Evolutionary conservation across 1,140 invertebrate species (phyloP).

Genomic region (Phymastichus coffea): DNA sequence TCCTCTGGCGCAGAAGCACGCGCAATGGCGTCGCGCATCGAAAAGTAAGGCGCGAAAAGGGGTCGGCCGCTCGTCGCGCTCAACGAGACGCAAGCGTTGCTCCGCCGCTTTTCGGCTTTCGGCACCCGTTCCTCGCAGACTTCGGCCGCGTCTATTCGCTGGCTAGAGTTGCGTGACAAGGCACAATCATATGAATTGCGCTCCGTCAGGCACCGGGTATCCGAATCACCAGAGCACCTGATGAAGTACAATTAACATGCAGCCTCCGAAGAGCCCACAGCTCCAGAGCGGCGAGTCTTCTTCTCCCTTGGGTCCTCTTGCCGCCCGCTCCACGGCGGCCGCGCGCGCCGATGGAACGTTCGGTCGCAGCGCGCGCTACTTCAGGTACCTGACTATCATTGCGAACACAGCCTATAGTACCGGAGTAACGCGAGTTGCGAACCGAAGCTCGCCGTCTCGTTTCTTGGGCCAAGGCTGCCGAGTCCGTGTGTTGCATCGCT

Average conservation of each 20-base stretch:
- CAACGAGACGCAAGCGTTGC: too few species aligned
- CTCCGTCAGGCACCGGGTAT: slow-evolving; percentile 95
- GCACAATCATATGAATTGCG: slow-evolving; percentile 72
- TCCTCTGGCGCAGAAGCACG: too few species aligned
- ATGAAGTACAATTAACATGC: slow-evolving; percentile 98
- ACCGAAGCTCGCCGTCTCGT: slow-evolving; percentile 24
- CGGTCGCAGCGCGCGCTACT: slow-evolving; percentile 86
- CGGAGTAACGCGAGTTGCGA: slow-evolving; percentile 71
- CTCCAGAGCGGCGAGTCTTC: slow-evolving; percentile 5
- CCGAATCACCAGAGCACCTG: slow-evolving; percentile 91
- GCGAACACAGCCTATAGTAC: slow-evolving; percentile 68
- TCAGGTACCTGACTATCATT: slow-evolving; percentile 91
- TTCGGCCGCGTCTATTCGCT: too few species aligned
- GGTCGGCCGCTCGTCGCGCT: too few species aligned
- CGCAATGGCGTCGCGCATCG: too few species aligned
- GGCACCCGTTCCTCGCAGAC: too few species aligned
- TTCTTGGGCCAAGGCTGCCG: background rate
- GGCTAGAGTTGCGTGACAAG: too few species aligned
- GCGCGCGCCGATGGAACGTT: background rate
- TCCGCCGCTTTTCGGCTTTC: too few species aligned
- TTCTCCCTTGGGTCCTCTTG: slow-evolving; percentile 12
- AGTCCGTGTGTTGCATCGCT: too few species aligned
- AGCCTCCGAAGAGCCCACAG: slow-evolving; percentile 41
- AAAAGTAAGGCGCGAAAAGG: too few species aligned
- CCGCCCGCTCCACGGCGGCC: too few species aligned